Conservation (phyloP, 2,888 invertebrate genomes). For the Dryococelus australis region DNA sequence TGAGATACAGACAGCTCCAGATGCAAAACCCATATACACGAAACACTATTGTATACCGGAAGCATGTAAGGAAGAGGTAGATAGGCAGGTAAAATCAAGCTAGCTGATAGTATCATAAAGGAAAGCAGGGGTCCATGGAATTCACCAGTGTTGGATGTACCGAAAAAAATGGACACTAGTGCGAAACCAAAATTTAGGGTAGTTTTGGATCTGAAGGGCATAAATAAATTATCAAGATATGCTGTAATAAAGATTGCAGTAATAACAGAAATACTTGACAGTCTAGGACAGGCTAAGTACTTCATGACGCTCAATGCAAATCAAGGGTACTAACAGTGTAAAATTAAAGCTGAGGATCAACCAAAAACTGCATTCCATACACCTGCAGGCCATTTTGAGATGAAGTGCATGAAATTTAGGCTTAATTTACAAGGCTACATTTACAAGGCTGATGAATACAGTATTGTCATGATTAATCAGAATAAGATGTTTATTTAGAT, state of each 20-base stretch:
- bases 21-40: not conserved
- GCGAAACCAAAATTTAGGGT: not conserved
- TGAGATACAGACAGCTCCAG: not conserved
- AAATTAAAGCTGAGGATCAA: not conserved
- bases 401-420: not conserved
- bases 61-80: not conserved
- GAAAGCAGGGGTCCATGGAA: slow-evolving; percentile 31
- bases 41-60: not conserved
- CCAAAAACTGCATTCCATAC: not conserved
- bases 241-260: too few relatives aligned
- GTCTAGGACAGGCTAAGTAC: too few relatives aligned
- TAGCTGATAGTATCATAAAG: not conserved
- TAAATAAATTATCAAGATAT: too few relatives aligned
- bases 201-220: not conserved
- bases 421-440: not conserved
- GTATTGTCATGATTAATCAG: not conserved
- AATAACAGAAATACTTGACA: too few relatives aligned
- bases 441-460: not conserved
- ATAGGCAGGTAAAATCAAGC: not conserved
- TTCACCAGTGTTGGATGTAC: slow-evolving; percentile 32
- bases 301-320: not conserved
- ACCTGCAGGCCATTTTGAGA: not conserved
- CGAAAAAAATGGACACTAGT: slow-evolving; percentile 25
- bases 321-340: not conserved
- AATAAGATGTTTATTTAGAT: not conserved